Evolutionary conservation across 2,888 invertebrate species (phyloP).

Genomic region (Macaria notata): DNA sequence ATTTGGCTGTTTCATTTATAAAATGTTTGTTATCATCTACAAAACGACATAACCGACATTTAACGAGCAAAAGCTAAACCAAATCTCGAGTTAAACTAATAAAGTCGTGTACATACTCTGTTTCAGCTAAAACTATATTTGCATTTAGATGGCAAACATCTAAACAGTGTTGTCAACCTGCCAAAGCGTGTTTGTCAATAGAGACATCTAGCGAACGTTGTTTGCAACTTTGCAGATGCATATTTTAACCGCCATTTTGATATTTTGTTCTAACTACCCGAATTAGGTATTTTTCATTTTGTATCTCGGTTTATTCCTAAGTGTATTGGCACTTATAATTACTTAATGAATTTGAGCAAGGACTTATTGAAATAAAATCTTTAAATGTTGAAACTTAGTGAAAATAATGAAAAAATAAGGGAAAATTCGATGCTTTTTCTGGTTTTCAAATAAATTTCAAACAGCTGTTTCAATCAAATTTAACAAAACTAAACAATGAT

Average conservation of each 20-base stretch:
- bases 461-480: too few relatives aligned
- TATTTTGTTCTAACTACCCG: neutral
- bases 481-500: too few relatives aligned
- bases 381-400: too few relatives aligned
- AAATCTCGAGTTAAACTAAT: conserved; percentile 20
- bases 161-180: conserved; percentile 23
- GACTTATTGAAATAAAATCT: too few relatives aligned
- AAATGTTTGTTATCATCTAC: neutral
- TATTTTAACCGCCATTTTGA: conserved; percentile 5
- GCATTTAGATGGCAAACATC: conserved; percentile 25
- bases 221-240: conserved; percentile 11
- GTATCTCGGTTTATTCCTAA: too few relatives aligned
- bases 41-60: neutral
- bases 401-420: too few relatives aligned
- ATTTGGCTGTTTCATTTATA: conserved; percentile 4
- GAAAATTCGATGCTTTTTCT: too few relatives aligned
- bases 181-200: conserved; percentile 22
- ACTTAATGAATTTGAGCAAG: too few relatives aligned
- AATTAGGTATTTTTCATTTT: too few relatives aligned
- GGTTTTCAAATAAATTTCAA: too few relatives aligned
- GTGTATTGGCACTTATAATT: too few relatives aligned
- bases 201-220: conserved; percentile 12
- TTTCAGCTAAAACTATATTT: conserved; percentile 18
- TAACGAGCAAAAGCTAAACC: conserved; percentile 5
- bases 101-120: conserved; percentile 19